phyloP scores from a whole-genome alignment of 2,888 invertebrate genomes.

The Perithous albicinctus region DNA sequence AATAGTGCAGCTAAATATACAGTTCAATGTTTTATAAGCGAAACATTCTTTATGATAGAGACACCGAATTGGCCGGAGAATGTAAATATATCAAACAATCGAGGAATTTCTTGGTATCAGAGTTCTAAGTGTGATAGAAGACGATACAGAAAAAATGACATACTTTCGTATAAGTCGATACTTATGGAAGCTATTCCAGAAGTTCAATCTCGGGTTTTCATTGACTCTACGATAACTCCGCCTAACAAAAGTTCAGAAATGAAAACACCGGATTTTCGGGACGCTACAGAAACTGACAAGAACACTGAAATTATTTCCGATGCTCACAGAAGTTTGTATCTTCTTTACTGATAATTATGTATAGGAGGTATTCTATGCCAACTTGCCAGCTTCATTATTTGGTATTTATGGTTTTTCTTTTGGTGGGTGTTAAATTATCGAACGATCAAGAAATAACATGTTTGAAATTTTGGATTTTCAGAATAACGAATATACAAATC shows the following conservation, averaged over 20 bases:
- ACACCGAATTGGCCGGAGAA: background rate
- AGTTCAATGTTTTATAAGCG: too few relatives aligned
- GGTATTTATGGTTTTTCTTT: too few relatives aligned
- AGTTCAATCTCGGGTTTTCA: slow-evolving; percentile 3
- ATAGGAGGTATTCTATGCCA: too few relatives aligned
- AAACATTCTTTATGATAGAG: too few relatives aligned
- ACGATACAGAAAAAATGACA: slow-evolving; percentile 2
- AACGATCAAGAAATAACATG: too few relatives aligned
- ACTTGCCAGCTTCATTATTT: too few relatives aligned
- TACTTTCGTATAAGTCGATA: background rate
- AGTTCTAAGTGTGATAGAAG: too few relatives aligned
- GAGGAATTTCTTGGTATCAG: too few relatives aligned
- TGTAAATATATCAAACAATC: slow-evolving; percentile 6
- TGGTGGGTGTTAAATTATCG: too few relatives aligned
- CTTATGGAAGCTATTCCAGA: slow-evolving; percentile 38
- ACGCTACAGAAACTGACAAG: background rate
- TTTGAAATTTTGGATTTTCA: too few relatives aligned
- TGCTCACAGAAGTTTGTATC: slow-evolving; percentile 15
- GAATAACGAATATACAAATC: too few relatives aligned
- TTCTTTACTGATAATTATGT: too few relatives aligned
- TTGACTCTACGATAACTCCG: background rate
- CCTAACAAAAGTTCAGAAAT: background rate
- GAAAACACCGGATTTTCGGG: background rate
- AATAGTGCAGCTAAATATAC: background rate
- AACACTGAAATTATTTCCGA: background rate